These are phyloP conservation scores for Nanger granti DNA, from an alignment of 2,113 vertebrate genomes.

Conservation along the genomic window DNA sequence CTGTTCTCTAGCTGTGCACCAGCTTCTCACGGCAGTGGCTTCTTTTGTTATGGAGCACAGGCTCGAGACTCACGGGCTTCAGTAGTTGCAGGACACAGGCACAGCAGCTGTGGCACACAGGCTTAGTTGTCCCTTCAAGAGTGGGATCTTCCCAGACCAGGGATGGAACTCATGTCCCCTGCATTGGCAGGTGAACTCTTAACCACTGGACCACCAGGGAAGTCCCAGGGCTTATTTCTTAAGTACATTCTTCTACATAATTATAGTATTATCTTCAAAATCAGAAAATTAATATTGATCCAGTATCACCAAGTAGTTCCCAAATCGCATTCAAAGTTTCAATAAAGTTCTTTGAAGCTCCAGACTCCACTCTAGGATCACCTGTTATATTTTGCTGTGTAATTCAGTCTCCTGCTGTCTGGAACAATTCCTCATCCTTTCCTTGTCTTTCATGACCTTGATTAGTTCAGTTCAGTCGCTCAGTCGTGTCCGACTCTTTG, in stretches of 20 bases:
- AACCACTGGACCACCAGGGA: not conserved
- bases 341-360: not conserved
- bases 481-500: too few relatives aligned
- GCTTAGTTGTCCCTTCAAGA: not conserved
- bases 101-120: too few relatives aligned
- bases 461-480: too few relatives aligned
- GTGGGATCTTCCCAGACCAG: not conserved
- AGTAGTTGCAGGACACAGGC: not conserved
- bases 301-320: not conserved
- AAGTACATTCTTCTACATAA: not conserved
- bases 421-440: not conserved
- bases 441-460: not conserved
- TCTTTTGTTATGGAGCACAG: not conserved
- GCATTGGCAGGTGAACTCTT: not conserved
- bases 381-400: not conserved
- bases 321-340: not conserved
- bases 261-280: not conserved
- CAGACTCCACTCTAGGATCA: not conserved
- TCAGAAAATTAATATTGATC: not conserved
- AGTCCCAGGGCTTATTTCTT: not conserved
- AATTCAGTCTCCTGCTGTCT: not conserved
- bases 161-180: not conserved
- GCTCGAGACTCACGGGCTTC: not conserved
- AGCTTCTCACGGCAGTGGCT: not conserved
- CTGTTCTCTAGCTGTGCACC: too few relatives aligned